These are phyloP conservation scores for Melinaea menophilus DNA, from an alignment of 2,888 invertebrate species.

Conservation along the genomic window DNA sequence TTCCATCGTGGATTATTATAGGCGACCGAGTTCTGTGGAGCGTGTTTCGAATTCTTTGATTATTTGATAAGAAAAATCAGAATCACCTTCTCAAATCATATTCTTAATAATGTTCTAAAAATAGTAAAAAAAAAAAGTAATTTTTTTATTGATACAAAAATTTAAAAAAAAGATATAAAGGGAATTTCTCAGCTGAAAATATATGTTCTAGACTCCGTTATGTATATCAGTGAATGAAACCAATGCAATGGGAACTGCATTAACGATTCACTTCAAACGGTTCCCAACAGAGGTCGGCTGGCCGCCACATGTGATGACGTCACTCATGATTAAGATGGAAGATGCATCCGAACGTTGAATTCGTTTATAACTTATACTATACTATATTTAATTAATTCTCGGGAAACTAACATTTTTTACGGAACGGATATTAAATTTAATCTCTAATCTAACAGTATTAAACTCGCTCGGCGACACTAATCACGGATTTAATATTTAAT, in stretches of 20 bases:
- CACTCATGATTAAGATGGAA: slow-evolving; percentile 52
- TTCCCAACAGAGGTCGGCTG: slow-evolving; percentile 45
- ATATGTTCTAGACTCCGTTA: no score
- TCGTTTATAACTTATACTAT: no score
- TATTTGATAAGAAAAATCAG: slow-evolving; percentile 1
- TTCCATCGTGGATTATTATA: slow-evolving; percentile 8
- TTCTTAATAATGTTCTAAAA: no score
- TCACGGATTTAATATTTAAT: background rate
- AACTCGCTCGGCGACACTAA: background rate
- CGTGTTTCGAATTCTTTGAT: background rate
- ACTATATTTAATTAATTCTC: background rate
- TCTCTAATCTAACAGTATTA: background rate
- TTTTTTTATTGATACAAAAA: no score
- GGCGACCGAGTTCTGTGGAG: no score
- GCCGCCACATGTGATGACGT: slow-evolving; percentile 65
- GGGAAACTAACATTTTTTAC: background rate
- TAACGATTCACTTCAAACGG: slow-evolving; percentile 33
- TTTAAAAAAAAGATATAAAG: no score
- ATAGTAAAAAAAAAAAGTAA: no score
- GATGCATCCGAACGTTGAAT: background rate
- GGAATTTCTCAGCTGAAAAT: no score
- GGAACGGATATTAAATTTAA: background rate
- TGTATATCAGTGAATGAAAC: no score
- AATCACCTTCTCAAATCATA: background rate
- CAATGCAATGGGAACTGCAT: slow-evolving; percentile 29